Conservation (phyloP, 2,888 invertebrate species). For the Ophion obscuratus region DNA sequence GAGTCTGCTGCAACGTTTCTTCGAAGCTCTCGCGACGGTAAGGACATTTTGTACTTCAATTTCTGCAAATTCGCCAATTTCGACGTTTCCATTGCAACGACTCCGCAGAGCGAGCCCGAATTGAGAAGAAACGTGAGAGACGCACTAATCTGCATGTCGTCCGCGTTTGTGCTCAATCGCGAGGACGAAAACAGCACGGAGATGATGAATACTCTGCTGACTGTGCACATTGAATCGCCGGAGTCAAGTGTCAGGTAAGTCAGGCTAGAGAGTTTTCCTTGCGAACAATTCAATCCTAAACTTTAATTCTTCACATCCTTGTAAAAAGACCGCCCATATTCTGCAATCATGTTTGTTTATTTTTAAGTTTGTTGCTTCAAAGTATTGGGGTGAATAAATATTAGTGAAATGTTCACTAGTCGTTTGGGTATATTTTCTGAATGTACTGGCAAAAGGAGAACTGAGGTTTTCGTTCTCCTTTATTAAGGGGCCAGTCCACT, state of each 20-base stretch:
- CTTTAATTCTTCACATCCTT: too few relatives aligned
- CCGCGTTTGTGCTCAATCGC: constrained; percentile 79
- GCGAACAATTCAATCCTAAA: background rate
- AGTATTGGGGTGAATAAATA: too few relatives aligned
- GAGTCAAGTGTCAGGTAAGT: constrained; percentile 86
- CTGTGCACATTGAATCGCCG: constrained; percentile 91
- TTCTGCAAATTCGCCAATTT: background rate
- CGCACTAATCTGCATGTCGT: constrained; percentile 79
- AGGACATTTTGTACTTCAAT: constrained; percentile 61
- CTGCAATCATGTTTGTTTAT: too few relatives aligned
- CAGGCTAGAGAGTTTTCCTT: background rate
- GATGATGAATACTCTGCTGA: constrained; percentile 88
- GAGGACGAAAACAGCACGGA: constrained; percentile 82
- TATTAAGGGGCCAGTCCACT: too few relatives aligned
- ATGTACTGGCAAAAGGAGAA: too few relatives aligned
- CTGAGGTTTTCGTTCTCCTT: too few relatives aligned
- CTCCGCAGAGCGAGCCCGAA: constrained; percentile 78
- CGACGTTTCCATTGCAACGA: background rate
- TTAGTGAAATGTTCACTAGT: too few relatives aligned
- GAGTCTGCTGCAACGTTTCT: constrained; percentile 85
- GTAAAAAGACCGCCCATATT: too few relatives aligned
- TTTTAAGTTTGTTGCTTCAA: too few relatives aligned
- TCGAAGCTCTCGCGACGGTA: constrained; percentile 85
- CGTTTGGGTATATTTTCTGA: too few relatives aligned
- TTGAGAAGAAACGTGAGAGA: constrained; percentile 79